Evolutionary conservation across 2,113 vertebrate species (phyloP).

Genomic region (Rafetus swinhoei): DNA sequence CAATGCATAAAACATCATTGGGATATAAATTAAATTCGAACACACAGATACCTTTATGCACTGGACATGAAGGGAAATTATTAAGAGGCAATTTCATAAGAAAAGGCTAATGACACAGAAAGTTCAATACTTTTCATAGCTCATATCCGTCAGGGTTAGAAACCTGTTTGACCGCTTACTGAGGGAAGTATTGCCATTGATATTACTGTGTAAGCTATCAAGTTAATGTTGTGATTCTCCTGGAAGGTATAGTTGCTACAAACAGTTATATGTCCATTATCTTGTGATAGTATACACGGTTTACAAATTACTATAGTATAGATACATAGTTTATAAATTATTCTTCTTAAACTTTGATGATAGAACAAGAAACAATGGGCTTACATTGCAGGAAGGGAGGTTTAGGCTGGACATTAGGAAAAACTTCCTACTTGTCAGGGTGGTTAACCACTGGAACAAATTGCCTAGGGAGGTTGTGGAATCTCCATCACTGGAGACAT

Average conservation of each 20-base stretch:
- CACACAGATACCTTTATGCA: constrained; percentile 81
- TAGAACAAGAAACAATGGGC: no score
- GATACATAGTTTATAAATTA: no score
- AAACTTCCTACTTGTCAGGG: no score
- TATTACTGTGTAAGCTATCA: constrained; percentile 69
- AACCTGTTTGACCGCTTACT: constrained; percentile 75
- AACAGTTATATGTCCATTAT: constrained; percentile 73
- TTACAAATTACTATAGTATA: neutral
- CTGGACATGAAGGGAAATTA: constrained; percentile 80
- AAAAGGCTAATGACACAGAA: constrained; percentile 81
- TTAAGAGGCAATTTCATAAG: constrained; percentile 79
- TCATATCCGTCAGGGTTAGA: constrained; percentile 77
- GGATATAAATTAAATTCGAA: constrained; percentile 91
- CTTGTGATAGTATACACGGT: constrained; percentile 52
- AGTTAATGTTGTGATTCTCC: constrained; percentile 81
- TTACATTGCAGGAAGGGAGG: no score
- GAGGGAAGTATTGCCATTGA: constrained; percentile 75
- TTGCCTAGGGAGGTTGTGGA: no score
- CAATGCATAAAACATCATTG: constrained; percentile 88
- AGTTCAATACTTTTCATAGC: constrained; percentile 81
- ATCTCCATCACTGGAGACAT: no score
- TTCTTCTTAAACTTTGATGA: no score
- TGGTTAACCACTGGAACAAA: no score
- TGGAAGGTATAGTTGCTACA: constrained; percentile 73
- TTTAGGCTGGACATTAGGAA: no score